Evolutionary conservation across 2,888 invertebrate genomes (phyloP), one percentile per base, ranked within the genome.

Genomic region (Cecidostiba fungosa): DNA sequence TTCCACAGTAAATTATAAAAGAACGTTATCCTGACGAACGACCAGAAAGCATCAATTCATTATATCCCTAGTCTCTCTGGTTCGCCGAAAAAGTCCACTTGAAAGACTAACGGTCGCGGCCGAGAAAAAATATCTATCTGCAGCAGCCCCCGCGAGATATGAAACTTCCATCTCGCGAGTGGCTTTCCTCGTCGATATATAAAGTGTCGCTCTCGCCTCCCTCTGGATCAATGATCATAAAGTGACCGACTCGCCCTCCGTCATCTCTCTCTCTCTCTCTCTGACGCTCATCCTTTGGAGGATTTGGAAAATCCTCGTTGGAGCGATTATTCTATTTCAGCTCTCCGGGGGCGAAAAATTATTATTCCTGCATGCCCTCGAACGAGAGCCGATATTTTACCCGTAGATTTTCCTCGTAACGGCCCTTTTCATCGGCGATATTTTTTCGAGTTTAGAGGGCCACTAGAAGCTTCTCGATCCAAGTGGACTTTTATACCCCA

Each of bases 241-340:
- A 83, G 74, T 80, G 83, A 77, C 77, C 76, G 47, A 32, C 36
- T 19, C 10, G 23, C 14, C 77, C 32, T n/a, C 36, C 36, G 29
- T 72, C 36, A 12, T 36, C 26, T 32, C 43, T 36, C 43, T 8
- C 32, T 8, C 50, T 43, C 29, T 76, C 19, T 5, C 26, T 73
- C 72, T 29, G 26, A 19, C 73, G 32, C 82, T 73, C 82, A 73
- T 85, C 73, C 36, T 69, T 82, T 32, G 19, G 47, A 81, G 82
- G 85, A 85, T 82, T 85, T 85, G 23, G 73, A 62, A 73, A 81
- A 83, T 83, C 82, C 77, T 12, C 29, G 39, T 6, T 16, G 39
- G 59, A 77, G 36, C 80, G 59, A 86, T 86, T 84, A 84, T 86
- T 83, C 77, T 80, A 74, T 85, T 85, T 85, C 74, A 54, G 50